These are phyloP conservation scores for Steromphala cineraria DNA, from an alignment of 2,888 invertebrate species.

Conservation along the genomic window DNA sequence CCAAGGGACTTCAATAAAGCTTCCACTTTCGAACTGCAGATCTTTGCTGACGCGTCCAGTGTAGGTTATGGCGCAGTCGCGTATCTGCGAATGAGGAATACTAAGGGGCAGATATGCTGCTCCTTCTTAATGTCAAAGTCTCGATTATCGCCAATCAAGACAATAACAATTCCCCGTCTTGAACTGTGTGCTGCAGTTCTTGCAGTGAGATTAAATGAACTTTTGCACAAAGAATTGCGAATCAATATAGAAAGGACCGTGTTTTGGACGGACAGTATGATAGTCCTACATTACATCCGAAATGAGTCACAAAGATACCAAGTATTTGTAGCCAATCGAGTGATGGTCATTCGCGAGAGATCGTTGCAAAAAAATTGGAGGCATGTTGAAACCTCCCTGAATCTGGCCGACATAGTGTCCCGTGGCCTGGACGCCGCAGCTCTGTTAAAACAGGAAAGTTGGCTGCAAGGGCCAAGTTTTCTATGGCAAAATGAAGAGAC, in stretches of 20 bases:
- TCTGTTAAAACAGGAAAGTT: constrained; percentile 8
- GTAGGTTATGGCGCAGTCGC: background rate
- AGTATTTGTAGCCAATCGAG: constrained; percentile 4
- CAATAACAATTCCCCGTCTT: constrained; percentile 4
- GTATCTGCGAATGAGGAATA: background rate
- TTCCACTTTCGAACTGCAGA: background rate
- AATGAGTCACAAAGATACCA: background rate
- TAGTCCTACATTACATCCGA: constrained; percentile 20
- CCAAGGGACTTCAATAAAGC: no score
- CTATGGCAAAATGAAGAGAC: background rate
- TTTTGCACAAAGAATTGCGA: no score
- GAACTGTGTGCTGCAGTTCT: constrained; percentile 7
- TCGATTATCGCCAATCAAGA: background rate
- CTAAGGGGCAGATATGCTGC: background rate
- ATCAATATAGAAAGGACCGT: background rate
- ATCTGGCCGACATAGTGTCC: constrained; percentile 38
- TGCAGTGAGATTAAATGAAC: background rate
- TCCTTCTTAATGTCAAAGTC: background rate
- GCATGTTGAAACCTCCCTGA: constrained; percentile 26
- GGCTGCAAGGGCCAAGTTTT: constrained; percentile 37
- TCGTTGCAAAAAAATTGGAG: constrained; percentile 33
- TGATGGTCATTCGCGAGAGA: constrained; percentile 1
- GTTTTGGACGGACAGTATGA: constrained; percentile 25
- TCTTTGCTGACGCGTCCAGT: background rate
- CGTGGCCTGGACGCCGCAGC: constrained; percentile 29